These are phyloP conservation scores for Luidia sarsii DNA, from an alignment of 53 echinoderm and acorn worm species.

Conservation along the genomic window DNA sequence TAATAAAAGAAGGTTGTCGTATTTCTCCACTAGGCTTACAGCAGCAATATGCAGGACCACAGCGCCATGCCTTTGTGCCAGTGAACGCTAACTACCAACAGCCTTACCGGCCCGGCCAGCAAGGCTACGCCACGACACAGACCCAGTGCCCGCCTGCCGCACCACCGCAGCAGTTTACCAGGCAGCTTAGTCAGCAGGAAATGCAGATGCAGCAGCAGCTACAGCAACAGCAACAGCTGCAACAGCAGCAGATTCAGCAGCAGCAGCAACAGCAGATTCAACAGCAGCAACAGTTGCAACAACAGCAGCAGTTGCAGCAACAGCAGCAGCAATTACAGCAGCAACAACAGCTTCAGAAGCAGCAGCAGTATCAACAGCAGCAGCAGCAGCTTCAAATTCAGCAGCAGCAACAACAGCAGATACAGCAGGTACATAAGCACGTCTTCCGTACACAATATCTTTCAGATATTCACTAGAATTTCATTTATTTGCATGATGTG, in stretches of 20 bases:
- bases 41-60: slow-evolving; percentile 15
- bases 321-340: slow-evolving; percentile 46
- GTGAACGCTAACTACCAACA: slow-evolving; percentile 25
- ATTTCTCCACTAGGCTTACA: no score
- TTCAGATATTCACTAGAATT: not conserved
- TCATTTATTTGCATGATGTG: no score
- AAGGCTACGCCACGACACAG: not conserved
- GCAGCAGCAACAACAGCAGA: slow-evolving; percentile 49
- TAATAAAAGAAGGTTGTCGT: no score
- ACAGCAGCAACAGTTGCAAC: slow-evolving; percentile 39
- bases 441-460: not conserved
- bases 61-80: slow-evolving; percentile 38
- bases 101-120: slow-evolving; percentile 10
- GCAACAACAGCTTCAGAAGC: slow-evolving; percentile 42
- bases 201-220: slow-evolving; percentile 53
- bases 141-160: slow-evolving; percentile 47
- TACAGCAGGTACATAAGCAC: slow-evolving; percentile 12
- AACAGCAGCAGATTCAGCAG: slow-evolving; percentile 58
- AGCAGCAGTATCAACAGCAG: slow-evolving; percentile 6
- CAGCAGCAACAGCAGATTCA: slow-evolving; percentile 62
- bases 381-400: slow-evolving; percentile 52
- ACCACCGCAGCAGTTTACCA: slow-evolving; percentile 34
- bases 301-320: slow-evolving; percentile 42
- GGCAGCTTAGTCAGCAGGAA: slow-evolving; percentile 53
- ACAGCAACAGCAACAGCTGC: slow-evolving; percentile 58